Evolutionary conservation across 2,113 vertebrate genomes (phyloP).

Genomic region (Helogale parvula): DNA sequence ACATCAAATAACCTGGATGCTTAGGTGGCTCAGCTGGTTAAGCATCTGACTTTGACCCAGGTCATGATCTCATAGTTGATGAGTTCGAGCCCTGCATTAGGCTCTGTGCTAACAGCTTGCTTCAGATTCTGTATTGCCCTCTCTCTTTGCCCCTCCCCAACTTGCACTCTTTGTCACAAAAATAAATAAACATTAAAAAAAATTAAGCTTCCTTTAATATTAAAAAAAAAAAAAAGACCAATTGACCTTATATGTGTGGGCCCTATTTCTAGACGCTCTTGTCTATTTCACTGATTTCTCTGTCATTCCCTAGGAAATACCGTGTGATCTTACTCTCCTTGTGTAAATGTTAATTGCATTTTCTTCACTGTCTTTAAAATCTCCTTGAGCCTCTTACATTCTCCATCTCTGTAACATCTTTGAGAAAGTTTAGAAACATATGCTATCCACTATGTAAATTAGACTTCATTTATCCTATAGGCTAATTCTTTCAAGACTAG

Average conservation of each 20-base stretch:
- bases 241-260: neutral
- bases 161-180: too few relatives aligned
- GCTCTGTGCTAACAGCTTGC: too few relatives aligned
- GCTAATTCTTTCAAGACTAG: neutral
- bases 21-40: too few relatives aligned
- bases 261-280: neutral
- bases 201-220: too few relatives aligned
- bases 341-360: neutral
- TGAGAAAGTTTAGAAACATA: neutral
- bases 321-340: neutral
- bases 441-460: neutral
- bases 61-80: too few relatives aligned
- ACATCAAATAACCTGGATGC: neutral
- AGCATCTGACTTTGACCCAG: too few relatives aligned
- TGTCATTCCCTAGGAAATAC: neutral
- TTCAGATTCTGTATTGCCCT: too few relatives aligned
- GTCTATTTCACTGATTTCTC: neutral
- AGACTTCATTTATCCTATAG: neutral
- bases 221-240: neutral
- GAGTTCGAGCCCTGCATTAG: too few relatives aligned
- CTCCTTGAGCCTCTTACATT: neutral
- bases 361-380: neutral
- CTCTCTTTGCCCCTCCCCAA: too few relatives aligned
- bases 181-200: too few relatives aligned
- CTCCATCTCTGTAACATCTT: neutral